Evolutionary conservation across 2,113 vertebrate species (phyloP).

Genomic region (Zootoca vivipara): DNA sequence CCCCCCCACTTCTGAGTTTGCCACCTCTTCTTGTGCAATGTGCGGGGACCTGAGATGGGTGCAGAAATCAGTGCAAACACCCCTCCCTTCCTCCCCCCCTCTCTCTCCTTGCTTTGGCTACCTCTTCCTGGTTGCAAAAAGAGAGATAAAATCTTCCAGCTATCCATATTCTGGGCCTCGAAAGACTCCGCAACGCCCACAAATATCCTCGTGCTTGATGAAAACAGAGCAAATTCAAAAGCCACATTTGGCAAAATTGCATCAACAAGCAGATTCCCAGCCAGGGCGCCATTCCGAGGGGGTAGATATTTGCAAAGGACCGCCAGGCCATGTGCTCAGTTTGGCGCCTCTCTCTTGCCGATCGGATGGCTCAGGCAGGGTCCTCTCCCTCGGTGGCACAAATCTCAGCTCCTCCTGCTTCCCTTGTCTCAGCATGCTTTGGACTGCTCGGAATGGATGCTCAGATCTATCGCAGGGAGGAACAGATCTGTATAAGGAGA

Average conservation of each 20-base stretch:
- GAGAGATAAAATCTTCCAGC: background rate
- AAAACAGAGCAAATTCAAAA: constrained; percentile 68
- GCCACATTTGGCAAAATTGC: constrained; percentile 70
- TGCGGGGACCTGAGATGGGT: background rate
- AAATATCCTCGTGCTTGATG: constrained; percentile 56
- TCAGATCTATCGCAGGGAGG: background rate
- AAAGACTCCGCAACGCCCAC: constrained; percentile 55
- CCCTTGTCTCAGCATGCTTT: background rate
- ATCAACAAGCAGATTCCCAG: constrained; percentile 69
- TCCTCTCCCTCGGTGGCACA: constrained; percentile 5
- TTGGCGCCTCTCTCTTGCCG: constrained; percentile 64
- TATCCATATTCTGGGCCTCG: fast-evolving
- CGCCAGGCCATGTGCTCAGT: constrained; percentile 67
- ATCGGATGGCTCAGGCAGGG: constrained; percentile 55
- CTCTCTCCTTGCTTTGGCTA: too few species aligned
- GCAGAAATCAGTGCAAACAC: background rate
- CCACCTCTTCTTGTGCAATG: background rate
- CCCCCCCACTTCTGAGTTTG: background rate
- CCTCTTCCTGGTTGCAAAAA: background rate
- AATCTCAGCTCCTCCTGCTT: constrained; percentile 18
- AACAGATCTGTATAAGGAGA: background rate
- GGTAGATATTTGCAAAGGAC: constrained; percentile 66
- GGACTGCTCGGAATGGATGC: background rate
- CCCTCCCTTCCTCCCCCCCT: background rate
- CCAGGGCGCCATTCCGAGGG: constrained; percentile 62